These are phyloP conservation scores for Morone saxatilis DNA, from an alignment of 2,113 vertebrate species.

Conservation along the genomic window DNA sequence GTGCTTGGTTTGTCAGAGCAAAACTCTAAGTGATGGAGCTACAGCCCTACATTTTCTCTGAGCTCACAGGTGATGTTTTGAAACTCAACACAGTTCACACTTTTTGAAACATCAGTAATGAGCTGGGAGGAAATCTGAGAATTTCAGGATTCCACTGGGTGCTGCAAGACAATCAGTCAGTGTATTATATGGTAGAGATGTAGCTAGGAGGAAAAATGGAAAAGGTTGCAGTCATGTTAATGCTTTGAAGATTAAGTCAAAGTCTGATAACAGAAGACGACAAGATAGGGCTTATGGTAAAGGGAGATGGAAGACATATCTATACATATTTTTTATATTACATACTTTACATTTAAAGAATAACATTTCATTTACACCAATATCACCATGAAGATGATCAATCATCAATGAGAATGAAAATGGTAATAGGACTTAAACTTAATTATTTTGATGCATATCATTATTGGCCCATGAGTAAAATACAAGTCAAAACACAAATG, in stretches of 20 bases:
- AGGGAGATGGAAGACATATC: background rate
- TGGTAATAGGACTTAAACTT: constrained; percentile 1
- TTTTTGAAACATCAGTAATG: constrained; percentile 1
- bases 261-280: background rate
- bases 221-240: background rate
- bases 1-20: constrained; percentile 1
- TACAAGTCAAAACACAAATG: constrained; percentile 26
- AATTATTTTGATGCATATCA: constrained; percentile 47
- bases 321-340: background rate
- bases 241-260: background rate
- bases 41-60: background rate
- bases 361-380: background rate
- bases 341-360: background rate
- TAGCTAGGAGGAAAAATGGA: background rate
- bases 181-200: background rate
- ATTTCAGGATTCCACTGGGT: background rate
- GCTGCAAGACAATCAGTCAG: background rate
- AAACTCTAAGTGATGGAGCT: background rate
- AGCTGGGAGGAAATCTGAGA: background rate
- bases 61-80: background rate
- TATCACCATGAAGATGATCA: constrained; percentile 14
- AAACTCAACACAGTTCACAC: background rate
- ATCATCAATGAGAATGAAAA: constrained; percentile 36
- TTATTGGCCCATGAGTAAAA: constrained; percentile 46
- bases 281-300: background rate